A percentile compares a stretch with the other conserved stretches of the same genome.
Conservation (phyloP, 1,140 invertebrate genomes). For the Drosophila aff. region DNA sequence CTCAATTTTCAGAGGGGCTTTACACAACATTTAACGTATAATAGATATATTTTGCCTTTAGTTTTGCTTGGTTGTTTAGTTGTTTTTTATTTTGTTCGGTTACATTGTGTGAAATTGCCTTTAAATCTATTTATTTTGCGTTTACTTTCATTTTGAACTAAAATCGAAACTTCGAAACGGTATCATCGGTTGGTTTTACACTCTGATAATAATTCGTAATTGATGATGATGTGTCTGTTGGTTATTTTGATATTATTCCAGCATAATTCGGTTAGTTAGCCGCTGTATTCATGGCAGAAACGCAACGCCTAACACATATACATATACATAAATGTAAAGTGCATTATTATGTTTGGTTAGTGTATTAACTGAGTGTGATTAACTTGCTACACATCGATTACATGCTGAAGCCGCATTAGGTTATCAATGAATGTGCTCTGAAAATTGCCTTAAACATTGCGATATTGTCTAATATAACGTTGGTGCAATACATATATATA, state of each 20-base stretch:
- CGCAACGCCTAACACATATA: constrained; percentile 81
- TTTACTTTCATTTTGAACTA: constrained; percentile 9
- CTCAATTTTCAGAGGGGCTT: constrained; percentile 62
- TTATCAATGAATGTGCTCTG: constrained; percentile 79
- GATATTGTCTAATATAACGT: constrained; percentile 44
- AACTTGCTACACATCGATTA: constrained; percentile 78
- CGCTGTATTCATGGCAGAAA: constrained; percentile 80
- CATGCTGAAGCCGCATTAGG: constrained; percentile 74
- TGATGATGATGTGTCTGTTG: constrained; percentile 75
- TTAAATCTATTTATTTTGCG: constrained; percentile 7
- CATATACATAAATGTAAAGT: constrained; percentile 82
- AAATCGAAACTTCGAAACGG: constrained; percentile 41
- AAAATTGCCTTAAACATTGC: constrained; percentile 52
- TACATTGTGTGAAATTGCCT: constrained; percentile 19
- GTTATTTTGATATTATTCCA: constrained; percentile 52
- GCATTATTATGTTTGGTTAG: constrained; percentile 32
- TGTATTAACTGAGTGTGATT: constrained; percentile 46
- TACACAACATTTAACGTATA: constrained; percentile 81
- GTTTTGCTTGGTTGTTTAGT: constrained; percentile 51
- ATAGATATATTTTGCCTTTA: constrained; percentile 50
- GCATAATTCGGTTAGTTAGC: constrained; percentile 46
- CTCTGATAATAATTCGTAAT: constrained; percentile 58
- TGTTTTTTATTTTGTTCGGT: constrained; percentile 19
- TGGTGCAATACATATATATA: constrained; percentile 71
- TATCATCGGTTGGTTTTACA: constrained; percentile 50